phyloP scores from a whole-genome alignment of 2,888 invertebrate species.

The Chrysotoxum bicinctum region DNA sequence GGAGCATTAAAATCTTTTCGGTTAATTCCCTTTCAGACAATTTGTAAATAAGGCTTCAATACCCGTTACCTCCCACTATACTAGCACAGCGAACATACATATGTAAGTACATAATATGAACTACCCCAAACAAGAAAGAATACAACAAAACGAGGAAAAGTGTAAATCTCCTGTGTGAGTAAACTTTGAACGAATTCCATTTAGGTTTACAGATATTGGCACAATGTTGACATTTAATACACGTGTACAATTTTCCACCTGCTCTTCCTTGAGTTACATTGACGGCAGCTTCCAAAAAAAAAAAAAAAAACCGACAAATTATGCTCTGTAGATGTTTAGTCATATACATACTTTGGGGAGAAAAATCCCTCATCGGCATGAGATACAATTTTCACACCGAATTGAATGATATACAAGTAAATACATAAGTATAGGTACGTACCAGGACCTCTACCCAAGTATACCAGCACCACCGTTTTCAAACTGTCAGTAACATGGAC shows the following conservation, averaged over 20 bases:
- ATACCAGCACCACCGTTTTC: neutral
- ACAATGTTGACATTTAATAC: slow-evolving; percentile 63
- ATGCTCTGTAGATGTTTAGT: neutral
- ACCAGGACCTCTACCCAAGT: neutral
- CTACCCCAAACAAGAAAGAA: neutral
- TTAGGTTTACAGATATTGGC: slow-evolving; percentile 50
- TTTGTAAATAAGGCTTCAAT: slow-evolving; percentile 36
- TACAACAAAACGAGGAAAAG: slow-evolving; percentile 3
- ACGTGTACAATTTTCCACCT: slow-evolving; percentile 61
- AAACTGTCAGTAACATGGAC: slow-evolving; percentile 23
- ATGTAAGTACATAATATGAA: neutral
- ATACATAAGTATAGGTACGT: neutral
- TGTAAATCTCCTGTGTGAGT: slow-evolving; percentile 35
- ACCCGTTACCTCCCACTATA: neutral
- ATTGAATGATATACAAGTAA: slow-evolving; percentile 48
- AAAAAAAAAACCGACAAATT: neutral
- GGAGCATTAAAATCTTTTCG: slow-evolving; percentile 35
- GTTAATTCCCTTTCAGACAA: slow-evolving; percentile 31
- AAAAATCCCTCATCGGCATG: slow-evolving; percentile 29
- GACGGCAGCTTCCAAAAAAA: neutral
- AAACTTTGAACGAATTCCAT: slow-evolving; percentile 54
- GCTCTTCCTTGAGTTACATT: neutral
- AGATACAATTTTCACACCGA: slow-evolving; percentile 60
- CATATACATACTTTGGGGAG: neutral
- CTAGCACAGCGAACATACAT: neutral